A percentile compares a stretch with the other conserved stretches of the same genome.
Evolutionary conservation across 2,113 vertebrate genomes (phyloP).

Genomic region (Carlito syrichta): DNA sequence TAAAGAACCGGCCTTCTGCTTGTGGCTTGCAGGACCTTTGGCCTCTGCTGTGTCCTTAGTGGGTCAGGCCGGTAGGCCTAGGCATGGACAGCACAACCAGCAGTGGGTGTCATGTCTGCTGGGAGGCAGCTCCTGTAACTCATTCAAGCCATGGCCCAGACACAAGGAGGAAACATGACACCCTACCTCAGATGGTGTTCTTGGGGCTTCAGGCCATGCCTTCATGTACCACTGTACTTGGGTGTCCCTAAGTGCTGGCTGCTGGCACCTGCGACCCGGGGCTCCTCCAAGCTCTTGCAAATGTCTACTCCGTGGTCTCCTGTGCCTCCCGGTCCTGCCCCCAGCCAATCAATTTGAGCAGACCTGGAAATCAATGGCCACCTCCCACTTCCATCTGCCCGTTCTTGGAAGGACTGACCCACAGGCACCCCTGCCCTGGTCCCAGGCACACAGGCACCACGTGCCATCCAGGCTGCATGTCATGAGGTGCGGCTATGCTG

Average conservation of each 20-base stretch:
- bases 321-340: neutral
- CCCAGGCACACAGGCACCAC: neutral
- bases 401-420: neutral
- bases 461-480: too few species aligned
- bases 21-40: neutral
- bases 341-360: neutral
- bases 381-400: accelerated
- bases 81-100: accelerated
- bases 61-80: neutral
- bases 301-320: accelerated
- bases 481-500: too few species aligned
- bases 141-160: neutral
- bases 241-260: neutral
- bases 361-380: neutral
- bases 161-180: neutral
- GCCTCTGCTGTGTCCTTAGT: neutral
- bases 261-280: neutral
- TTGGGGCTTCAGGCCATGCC: neutral
- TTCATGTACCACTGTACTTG: neutral
- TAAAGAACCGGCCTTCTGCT: neutral
- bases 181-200: neutral
- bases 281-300: neutral
- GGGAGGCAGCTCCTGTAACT: neutral
- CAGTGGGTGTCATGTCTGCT: neutral
- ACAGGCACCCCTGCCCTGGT: accelerated